These are phyloP conservation scores for Hydriomena furcata DNA, from an alignment of 2,888 invertebrate genomes.

Conservation along the genomic window DNA sequence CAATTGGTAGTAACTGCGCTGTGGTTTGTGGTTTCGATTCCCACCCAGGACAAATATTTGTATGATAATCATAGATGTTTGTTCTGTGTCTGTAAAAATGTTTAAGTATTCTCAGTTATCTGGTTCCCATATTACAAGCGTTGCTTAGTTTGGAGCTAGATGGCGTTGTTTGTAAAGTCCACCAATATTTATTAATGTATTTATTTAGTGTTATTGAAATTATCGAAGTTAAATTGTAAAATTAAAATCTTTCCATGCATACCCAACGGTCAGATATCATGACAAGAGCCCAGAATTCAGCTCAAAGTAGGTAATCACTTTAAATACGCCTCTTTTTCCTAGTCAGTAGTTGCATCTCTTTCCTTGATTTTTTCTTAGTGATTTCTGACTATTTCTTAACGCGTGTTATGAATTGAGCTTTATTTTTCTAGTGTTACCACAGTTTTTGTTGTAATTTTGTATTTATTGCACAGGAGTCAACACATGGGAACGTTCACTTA, in stretches of 20 bases:
- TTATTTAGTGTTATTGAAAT: background rate
- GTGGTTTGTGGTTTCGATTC: too few relatives aligned
- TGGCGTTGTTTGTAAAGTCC: too few relatives aligned
- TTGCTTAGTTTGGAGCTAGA: too few relatives aligned
- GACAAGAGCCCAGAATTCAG: conserved; percentile 31
- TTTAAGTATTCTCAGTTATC: too few relatives aligned
- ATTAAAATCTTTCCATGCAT: conserved; percentile 28
- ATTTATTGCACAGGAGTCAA: conserved; percentile 83
- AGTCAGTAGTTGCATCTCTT: conserved; percentile 18
- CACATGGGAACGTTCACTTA: conserved; percentile 92
- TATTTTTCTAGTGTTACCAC: background rate
- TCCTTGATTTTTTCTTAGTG: conserved; percentile 15
- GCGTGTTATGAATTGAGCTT: conserved; percentile 3
- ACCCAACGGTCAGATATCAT: conserved; percentile 30
- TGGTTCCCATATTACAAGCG: too few relatives aligned
- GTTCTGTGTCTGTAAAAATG: too few relatives aligned
- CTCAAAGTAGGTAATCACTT: conserved; percentile 31
- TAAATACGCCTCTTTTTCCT: conserved; percentile 23
- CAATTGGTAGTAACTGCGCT: too few relatives aligned
- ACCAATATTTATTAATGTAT: background rate
- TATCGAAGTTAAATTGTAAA: conserved; percentile 2
- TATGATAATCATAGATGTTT: too few relatives aligned
- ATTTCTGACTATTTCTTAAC: conserved; percentile 5
- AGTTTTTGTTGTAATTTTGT: background rate
- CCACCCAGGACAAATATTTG: too few relatives aligned